Evolutionary conservation across 2,113 vertebrate species (phyloP), one percentile per base, ranked within the genome.

Genomic region (Theristicus caerulescens): DNA sequence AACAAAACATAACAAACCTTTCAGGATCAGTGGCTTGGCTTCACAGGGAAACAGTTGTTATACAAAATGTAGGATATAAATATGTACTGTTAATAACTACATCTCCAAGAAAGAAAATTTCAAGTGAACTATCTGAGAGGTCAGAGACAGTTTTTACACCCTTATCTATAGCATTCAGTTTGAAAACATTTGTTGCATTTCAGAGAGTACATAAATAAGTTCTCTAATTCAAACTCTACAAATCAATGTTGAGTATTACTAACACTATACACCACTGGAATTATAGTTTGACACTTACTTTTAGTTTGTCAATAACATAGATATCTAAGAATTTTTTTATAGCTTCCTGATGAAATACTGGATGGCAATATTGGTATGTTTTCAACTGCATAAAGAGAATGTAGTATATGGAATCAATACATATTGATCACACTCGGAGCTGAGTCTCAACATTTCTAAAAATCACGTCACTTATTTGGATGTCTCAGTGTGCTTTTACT

Each of bases 281-380:
- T 95, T 96, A 73, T 7, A 90, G 66, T 80, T 95, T 91, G 66
- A 90, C 47, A 80, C 55, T 85, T 64, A 72, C 29, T 96, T 96
- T 90, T 67, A 91, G 26, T 79, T 95, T 94, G 84, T 93, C 71
- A 86, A 65, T 96, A 96, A 90, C 57, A 84, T 71, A 91, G 57
- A 79, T 95, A 76, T 88, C 40, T 70, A 65, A 90, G 47, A 94
- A 49, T 79, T 95, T 95, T 96, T 94, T 94, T 91, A n/a, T 61
- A 74, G 44, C 86, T 97, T 96, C 93, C 93, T 93, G 54, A 74
- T 80, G 86, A 96, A 86, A 94, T 96, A 90, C 65, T 96, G 82
- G 66, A 29, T 91, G 34, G 31, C 64, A 67, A 64, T 86, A 93
- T 52, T 80, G 85, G n/a, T 95, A 19, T 89, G 44, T 72, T 96